These are phyloP conservation scores for Brassicogethes aeneus DNA, from an alignment of 2,888 invertebrate genomes.

Conservation along the genomic window DNA sequence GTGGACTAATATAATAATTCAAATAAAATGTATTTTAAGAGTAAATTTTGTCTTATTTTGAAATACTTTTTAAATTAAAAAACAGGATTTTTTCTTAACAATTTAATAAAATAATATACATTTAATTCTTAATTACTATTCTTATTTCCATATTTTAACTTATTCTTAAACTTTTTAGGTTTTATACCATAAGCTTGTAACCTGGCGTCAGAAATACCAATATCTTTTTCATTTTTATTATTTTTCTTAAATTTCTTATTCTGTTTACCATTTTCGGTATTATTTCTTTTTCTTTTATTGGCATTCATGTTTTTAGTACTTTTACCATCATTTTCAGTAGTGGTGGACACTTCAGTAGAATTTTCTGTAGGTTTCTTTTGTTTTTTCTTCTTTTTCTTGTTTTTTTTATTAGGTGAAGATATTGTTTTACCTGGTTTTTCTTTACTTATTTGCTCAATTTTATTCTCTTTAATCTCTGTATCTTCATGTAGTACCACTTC, in stretches of 20 bases:
- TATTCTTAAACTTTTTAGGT: constrained; percentile 78
- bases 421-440: not conserved
- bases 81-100: too few species aligned
- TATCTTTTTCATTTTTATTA: constrained; percentile 17
- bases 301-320: constrained; percentile 9
- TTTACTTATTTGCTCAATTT: too few species aligned
- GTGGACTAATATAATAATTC: too few species aligned
- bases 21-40: too few species aligned
- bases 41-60: too few species aligned
- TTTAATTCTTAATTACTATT: not conserved
- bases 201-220: constrained; percentile 62
- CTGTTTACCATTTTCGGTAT: constrained; percentile 12
- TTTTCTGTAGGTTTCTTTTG: constrained; percentile 1
- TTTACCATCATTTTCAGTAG: constrained; percentile 8
- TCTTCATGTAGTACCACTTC: too few species aligned
- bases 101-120: not conserved
- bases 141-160: constrained; percentile 51
- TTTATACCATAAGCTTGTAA: constrained; percentile 87
- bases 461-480: too few species aligned
- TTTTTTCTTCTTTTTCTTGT: constrained; percentile 6
- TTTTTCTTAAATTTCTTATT: constrained; percentile 10
- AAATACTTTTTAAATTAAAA: too few species aligned
- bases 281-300: constrained; percentile 4
- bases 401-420: not conserved
- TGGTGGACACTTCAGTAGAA: not conserved